Evolutionary conservation across 2,888 invertebrate genomes (phyloP).

Genomic region (Anaspis maculata): DNA sequence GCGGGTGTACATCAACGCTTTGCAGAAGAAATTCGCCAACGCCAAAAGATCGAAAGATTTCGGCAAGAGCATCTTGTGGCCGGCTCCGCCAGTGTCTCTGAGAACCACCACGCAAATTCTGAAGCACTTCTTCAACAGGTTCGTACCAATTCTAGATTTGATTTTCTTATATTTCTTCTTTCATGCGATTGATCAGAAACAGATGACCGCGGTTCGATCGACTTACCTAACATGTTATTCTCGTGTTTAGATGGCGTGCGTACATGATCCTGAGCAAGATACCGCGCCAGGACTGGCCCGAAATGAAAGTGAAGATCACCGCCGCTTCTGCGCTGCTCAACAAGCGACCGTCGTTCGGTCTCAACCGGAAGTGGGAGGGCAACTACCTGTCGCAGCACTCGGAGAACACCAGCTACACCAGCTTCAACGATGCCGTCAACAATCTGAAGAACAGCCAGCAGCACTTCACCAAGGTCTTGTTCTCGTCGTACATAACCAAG

Average conservation of each 20-base stretch:
- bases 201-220: too few relatives aligned
- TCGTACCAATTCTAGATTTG: too few relatives aligned
- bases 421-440: slow-evolving; percentile 59
- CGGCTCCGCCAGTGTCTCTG: slow-evolving; percentile 63
- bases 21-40: slow-evolving; percentile 56
- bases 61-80: slow-evolving; percentile 77
- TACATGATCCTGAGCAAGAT: slow-evolving; percentile 75
- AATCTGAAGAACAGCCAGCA: slow-evolving; percentile 62
- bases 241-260: slow-evolving; percentile 89
- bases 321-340: slow-evolving; percentile 67
- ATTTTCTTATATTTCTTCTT: too few relatives aligned
- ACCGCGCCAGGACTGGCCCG: slow-evolving; percentile 79
- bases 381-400: slow-evolving; percentile 65
- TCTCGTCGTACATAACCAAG: slow-evolving; percentile 62
- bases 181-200: too few relatives aligned
- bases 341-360: slow-evolving; percentile 63
- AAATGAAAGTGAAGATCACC: slow-evolving; percentile 70
- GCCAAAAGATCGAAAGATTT: slow-evolving; percentile 63
- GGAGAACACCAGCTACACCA: slow-evolving; percentile 59
- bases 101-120: slow-evolving; percentile 53
- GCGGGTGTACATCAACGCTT: slow-evolving; percentile 58
- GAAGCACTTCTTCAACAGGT: slow-evolving; percentile 56
- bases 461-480: slow-evolving; percentile 53
- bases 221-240: too few relatives aligned
- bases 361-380: slow-evolving; percentile 71